Conservation (phyloP, 2,113 vertebrate species). For the Alethe castanea region DNA sequence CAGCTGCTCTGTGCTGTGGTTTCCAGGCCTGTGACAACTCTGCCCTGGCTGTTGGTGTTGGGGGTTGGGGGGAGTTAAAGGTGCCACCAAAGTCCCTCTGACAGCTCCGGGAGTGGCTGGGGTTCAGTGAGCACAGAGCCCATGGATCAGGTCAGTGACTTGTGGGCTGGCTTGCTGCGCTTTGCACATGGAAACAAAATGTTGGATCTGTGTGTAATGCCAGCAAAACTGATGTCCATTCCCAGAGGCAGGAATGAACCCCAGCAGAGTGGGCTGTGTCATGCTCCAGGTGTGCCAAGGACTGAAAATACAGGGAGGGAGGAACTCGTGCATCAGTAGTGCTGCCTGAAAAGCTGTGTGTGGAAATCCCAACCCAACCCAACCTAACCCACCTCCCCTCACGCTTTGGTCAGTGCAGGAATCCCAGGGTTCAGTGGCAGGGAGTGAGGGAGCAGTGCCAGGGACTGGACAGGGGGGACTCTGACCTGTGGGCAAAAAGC, state of each 20-base stretch:
- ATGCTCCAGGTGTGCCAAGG: background rate
- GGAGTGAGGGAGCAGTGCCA: background rate
- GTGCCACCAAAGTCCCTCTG: background rate
- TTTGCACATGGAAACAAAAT: background rate
- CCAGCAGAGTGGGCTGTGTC: accelerated
- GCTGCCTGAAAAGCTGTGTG: background rate
- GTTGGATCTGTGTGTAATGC: accelerated
- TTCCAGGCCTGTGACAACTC: background rate
- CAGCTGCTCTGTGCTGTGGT: background rate
- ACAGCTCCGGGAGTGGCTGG: background rate
- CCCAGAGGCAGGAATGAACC: background rate
- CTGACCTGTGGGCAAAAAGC: background rate
- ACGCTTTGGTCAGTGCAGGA: background rate
- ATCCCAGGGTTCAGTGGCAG: accelerated
- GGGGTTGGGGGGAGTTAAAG: background rate
- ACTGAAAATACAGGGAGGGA: background rate
- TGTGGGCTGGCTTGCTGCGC: background rate
- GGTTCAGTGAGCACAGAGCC: background rate
- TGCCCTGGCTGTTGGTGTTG: background rate
- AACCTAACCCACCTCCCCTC: background rate
- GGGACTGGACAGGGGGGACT: background rate
- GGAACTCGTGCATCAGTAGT: background rate
- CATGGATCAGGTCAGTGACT: background rate
- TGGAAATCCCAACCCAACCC: background rate
- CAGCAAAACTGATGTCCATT: background rate